Evolutionary conservation across 2,113 vertebrate genomes (phyloP).

Genomic region (Odontesthes bonariensis): DNA sequence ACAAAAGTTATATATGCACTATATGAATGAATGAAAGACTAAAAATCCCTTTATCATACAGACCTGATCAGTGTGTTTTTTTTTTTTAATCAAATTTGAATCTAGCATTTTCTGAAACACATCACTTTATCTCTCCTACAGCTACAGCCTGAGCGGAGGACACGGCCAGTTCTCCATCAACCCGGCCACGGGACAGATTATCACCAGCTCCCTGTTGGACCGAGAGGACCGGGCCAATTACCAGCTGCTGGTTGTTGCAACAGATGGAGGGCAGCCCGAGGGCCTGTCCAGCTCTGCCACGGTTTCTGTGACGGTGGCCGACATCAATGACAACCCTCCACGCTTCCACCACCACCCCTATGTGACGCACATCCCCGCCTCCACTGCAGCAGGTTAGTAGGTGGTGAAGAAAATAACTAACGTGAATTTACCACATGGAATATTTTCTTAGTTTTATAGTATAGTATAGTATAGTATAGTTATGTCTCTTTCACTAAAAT

Average conservation of each 20-base stretch:
- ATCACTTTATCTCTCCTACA: conserved; percentile 66
- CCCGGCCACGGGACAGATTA: conserved; percentile 96
- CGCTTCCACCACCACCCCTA: conserved; percentile 97
- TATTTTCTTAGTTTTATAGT: no score
- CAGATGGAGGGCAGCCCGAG: conserved; percentile 87
- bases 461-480: no score
- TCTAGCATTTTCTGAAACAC: not conserved
- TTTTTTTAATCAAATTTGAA: no score
- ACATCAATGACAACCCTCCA: conserved; percentile 97
- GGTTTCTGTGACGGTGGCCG: conserved; percentile 87
- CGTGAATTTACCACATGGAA: no score
- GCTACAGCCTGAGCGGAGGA: conserved; percentile 92
- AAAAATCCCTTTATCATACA: not conserved
- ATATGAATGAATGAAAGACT: no score
- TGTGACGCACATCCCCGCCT: conserved; percentile 93
- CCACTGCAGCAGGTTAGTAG: conserved; percentile 87
- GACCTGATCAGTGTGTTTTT: not conserved
- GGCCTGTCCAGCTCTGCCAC: conserved; percentile 92
- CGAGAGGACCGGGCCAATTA: conserved; percentile 89
- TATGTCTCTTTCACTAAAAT: no score
- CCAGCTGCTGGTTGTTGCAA: conserved; percentile 92
- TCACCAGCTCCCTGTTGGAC: conserved; percentile 93
- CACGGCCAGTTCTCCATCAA: conserved; percentile 96
- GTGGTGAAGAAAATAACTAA: no score
- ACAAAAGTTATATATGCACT: no score